Evolutionary conservation across 2,797 vertebrate species (phyloP).

Genomic region (Channa striata): DNA sequence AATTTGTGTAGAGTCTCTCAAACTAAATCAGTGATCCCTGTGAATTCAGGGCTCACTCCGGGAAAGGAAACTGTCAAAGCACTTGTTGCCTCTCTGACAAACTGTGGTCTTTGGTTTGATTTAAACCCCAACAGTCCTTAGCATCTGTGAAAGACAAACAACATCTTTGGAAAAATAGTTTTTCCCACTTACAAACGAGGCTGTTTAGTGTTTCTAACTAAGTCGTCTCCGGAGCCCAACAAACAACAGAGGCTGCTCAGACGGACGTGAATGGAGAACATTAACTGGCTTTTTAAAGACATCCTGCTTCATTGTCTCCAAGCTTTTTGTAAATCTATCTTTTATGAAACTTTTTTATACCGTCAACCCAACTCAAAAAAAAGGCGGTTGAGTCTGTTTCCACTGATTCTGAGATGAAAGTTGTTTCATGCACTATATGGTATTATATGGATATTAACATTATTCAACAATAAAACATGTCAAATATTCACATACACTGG

Average conservation of each 20-base stretch:
- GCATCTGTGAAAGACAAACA: slow-evolving; percentile 15
- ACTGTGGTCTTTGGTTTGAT: slow-evolving; percentile 68
- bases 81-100: slow-evolving; percentile 23
- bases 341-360: neutral
- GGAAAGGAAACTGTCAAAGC: neutral
- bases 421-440: slow-evolving; percentile 56
- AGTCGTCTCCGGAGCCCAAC: neutral
- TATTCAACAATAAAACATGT: slow-evolving; percentile 63
- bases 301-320: slow-evolving; percentile 26
- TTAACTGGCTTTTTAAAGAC: neutral
- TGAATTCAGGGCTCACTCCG: neutral
- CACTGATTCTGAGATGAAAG: slow-evolving; percentile 23
- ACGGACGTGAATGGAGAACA: slow-evolving; percentile 8
- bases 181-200: neutral
- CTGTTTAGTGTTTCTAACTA: neutral
- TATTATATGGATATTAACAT: slow-evolving; percentile 56
- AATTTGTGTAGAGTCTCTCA: slow-evolving; percentile 12
- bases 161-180: slow-evolving; percentile 38
- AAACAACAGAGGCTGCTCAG: neutral
- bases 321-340: slow-evolving; percentile 25
- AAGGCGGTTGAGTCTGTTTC: slow-evolving; percentile 9
- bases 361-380: slow-evolving; percentile 37
- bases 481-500: slow-evolving; percentile 73
- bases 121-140: slow-evolving; percentile 40
- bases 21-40: neutral